These are phyloP conservation scores for Nymphalis io DNA, from an alignment of 1,140 invertebrate species.

Conservation along the genomic window DNA sequence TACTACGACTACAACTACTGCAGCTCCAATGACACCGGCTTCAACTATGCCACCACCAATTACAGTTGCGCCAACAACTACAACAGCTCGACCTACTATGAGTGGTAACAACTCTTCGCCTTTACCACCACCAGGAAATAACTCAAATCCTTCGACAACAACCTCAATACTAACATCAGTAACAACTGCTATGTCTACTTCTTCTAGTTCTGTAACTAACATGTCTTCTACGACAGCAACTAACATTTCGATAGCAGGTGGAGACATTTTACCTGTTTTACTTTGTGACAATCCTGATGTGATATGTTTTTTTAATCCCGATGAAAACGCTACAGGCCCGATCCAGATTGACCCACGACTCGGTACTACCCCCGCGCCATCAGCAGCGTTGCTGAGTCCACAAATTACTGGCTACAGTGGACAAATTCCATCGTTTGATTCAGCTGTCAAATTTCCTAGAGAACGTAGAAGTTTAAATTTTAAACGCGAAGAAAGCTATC, in stretches of 20 bases:
- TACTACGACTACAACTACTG: slow-evolving; percentile 15
- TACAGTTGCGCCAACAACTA: slow-evolving; percentile 26
- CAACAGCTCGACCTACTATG: slow-evolving; percentile 26
- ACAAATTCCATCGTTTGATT: slow-evolving; percentile 53
- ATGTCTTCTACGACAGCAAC: slow-evolving; percentile 35
- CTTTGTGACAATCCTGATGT: slow-evolving; percentile 65
- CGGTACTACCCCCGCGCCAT: slow-evolving; percentile 62
- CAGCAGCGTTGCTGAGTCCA: slow-evolving; percentile 57
- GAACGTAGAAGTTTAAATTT: slow-evolving; percentile 44
- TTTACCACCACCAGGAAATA: slow-evolving; percentile 22
- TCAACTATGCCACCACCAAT: slow-evolving; percentile 24
- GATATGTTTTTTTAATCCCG: slow-evolving; percentile 69
- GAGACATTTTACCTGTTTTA: slow-evolving; percentile 55
- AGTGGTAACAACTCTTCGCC: slow-evolving; percentile 31
- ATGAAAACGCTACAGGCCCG: slow-evolving; percentile 63
- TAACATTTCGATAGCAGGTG: slow-evolving; percentile 48
- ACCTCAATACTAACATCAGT: slow-evolving; percentile 27
- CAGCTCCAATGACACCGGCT: slow-evolving; percentile 32
- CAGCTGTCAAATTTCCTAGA: slow-evolving; percentile 64
- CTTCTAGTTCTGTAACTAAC: slow-evolving; percentile 22
- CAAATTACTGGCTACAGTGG: slow-evolving; percentile 63
- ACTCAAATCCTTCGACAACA: slow-evolving; percentile 25
- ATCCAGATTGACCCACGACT: slow-evolving; percentile 69
- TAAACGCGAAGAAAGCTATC: not conserved
- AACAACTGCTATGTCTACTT: slow-evolving; percentile 19